Percentiles rank a stretch among this genome's conserved stretches.
These are phyloP conservation scores for Propithecus deckenii DNA, from an alignment of 2,797 vertebrate genomes.

Conservation along the genomic window DNA sequence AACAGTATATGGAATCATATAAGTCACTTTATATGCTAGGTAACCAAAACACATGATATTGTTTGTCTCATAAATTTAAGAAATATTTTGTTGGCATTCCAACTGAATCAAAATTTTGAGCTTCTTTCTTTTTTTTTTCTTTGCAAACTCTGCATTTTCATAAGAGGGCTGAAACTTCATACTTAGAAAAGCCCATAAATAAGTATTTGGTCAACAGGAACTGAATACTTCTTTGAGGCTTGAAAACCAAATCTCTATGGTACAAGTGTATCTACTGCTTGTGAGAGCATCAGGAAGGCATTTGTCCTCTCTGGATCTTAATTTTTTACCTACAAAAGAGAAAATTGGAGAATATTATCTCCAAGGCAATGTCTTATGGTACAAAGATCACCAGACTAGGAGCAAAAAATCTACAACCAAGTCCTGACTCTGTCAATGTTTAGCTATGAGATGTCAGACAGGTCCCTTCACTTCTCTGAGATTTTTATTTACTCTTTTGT, in stretches of 20 bases:
- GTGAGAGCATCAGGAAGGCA: not conserved
- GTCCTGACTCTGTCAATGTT: not conserved
- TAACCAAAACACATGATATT: conserved; percentile 78
- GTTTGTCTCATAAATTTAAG: conserved; percentile 73
- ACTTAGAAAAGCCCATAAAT: conserved; percentile 80
- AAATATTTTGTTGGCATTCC: conserved; percentile 76
- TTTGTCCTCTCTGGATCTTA: not conserved
- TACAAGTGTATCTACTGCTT: not conserved
- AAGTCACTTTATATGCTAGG: conserved; percentile 76
- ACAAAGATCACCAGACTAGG: not conserved
- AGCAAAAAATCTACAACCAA: not conserved
- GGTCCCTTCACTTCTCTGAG: not conserved
- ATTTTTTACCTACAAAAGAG: not conserved
- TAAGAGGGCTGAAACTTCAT: conserved; percentile 77
- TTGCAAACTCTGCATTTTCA: conserved; percentile 78
- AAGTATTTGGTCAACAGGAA: conserved; percentile 81
- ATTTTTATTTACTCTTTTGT: not conserved
- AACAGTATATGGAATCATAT: conserved; percentile 71
- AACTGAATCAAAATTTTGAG: conserved; percentile 79
- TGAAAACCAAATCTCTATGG: conserved; percentile 45
- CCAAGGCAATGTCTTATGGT: not conserved
- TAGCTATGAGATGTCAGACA: not conserved
- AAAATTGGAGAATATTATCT: not conserved
- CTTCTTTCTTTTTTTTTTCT: conserved; percentile 67
- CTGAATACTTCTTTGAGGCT: conserved; percentile 77